Evolutionary conservation across 2,113 vertebrate genomes (phyloP), one percentile per base, ranked within the genome.

Genomic region (Ptilorrhoa leucosticta): DNA sequence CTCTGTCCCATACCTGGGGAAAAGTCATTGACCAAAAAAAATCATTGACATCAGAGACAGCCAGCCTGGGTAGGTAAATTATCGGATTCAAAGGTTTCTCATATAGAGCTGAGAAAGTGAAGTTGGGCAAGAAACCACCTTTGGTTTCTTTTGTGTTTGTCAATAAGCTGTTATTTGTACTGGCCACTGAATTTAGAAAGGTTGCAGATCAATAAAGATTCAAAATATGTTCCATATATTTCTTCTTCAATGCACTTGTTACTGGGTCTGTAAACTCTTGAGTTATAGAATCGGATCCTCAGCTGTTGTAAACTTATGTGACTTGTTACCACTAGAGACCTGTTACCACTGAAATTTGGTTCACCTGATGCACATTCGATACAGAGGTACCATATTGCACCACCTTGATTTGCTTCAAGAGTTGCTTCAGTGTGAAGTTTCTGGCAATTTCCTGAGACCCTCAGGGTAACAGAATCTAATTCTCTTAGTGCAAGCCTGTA

Each of bases 311-410:
- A 90, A 77, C 17, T 83, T 77, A 40, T 17, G 53, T 40, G 35
- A 42, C 6, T 56, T 73, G 13, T 48, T 85, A 42, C 11, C 2
- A 1, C n/a, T 66, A 19, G 35, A 80, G 16, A n/a, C n/a, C n/a
- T n/a, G n/a, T n/a, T n/a, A n/a, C 48, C 39, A 19, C 22, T 69
- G 63, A 71, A 58, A 44, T 81, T 88, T 50, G 42, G 86, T 66
- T 90, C 60, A 63, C 19, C 24, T 22, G 35, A 39, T 16, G 27
- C 33, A 47, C 42, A 9, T 42, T 58, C 42, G 28, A 0, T 27
- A 26, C 8, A 0, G 0, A 70, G 42, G 39, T 44, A 31, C 64
- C 42, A n/a, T 40, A 40, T 24, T 81, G 44, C 60, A 70, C 17
- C 72, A 68, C 51, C 60, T 40, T 26, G 23, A 44, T 78, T 83